Percentiles rank a stretch among this genome's conserved stretches.
phyloP scores from a whole-genome alignment of 2,888 invertebrate species.

The Seladonia tumulorum region DNA sequence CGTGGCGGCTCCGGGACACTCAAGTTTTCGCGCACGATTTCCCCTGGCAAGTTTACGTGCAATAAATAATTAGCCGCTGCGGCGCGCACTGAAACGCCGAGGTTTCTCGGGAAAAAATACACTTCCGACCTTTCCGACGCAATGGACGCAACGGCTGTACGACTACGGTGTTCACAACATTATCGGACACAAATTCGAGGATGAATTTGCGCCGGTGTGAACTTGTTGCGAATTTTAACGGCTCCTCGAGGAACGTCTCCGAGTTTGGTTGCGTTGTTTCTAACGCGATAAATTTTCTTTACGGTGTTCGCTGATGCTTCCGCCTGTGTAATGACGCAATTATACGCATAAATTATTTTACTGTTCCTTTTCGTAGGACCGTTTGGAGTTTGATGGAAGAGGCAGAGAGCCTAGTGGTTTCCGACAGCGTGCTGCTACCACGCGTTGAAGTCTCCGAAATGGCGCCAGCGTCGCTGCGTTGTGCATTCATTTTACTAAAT shows the following conservation, averaged over 20 bases:
- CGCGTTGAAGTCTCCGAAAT: background rate
- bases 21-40: constrained; percentile 10
- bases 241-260: background rate
- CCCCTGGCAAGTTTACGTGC: constrained; percentile 16
- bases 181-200: background rate
- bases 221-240: background rate
- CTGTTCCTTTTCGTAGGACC: too few relatives aligned
- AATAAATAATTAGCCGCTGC: constrained; percentile 15
- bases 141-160: background rate
- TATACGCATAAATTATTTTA: background rate
- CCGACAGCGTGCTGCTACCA: background rate
- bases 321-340: background rate
- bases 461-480: background rate
- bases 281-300: background rate
- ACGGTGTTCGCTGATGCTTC: background rate
- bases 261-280: background rate
- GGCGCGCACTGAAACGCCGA: background rate
- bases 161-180: background rate
- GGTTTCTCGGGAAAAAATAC: background rate
- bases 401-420: background rate
- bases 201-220: background rate
- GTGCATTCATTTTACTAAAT: background rate
- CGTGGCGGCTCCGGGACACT: background rate
- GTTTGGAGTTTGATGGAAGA: background rate
- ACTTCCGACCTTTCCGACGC: constrained; percentile 8